Base-by-base conservation (phyloP, 2,113 vertebrate genomes). In the Hepsetus odoe region DNA sequence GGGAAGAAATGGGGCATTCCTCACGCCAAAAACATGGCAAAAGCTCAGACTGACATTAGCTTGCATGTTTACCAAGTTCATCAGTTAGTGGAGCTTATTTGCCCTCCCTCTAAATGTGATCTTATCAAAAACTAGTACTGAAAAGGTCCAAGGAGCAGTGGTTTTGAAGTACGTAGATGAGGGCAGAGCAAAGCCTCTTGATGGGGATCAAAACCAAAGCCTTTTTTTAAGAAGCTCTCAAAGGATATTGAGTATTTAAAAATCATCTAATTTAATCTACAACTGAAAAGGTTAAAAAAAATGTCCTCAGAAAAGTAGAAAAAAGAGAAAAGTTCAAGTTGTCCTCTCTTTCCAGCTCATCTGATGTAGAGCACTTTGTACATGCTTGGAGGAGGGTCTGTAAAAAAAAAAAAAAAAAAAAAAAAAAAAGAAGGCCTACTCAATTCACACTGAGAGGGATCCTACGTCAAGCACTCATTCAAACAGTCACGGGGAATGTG, bases 281-380 rank as follows among this genome's bases (percentile, higher is more conserved):
- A 70, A 61, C 28, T 30, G 68, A 79, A 79, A 71, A 53, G 22
- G 55, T 20, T n/a, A 80, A n/a, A 83, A 69, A 72, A 72, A 70
- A 78, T 66, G 20, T 56, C 7, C 14, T 58, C 51, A 30, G 46
- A 64, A 73, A 76, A 62, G 28, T 22, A 33, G 28, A 68, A 77
- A 83, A 79, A 79, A 58, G 24, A 55, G 28, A 90, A 90, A 91
- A 90, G 86, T 91, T 92, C 86, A 92, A 87, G 88, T 88, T 91
- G 90, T 89, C 85, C 88, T 89, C 90, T 91, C 80, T 89, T 89
- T 78, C 84, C 20, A 68, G 84, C 85, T 88, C 86, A 83, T 79
- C 82, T 84, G 79, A 88, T 90, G 80, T 85, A 69, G 75, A 82
- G 85, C 83, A 83, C 79, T 75, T 77, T 85, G 85, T 74, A 58